phyloP scores from a whole-genome alignment of 2,113 vertebrate species.

The Brachyhypopomus gauderio region DNA sequence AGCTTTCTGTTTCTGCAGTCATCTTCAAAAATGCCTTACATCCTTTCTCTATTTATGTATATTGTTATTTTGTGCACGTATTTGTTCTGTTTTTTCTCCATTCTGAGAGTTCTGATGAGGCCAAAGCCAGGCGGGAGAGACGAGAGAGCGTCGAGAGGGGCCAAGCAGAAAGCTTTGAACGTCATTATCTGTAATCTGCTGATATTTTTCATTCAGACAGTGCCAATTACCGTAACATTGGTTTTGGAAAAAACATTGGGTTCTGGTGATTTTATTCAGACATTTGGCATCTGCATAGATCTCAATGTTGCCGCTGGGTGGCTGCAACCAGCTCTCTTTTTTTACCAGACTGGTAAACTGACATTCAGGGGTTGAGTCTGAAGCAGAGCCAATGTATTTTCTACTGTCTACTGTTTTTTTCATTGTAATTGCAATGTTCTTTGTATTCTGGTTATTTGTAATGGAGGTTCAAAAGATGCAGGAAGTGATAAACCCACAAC shows the following conservation, averaged over 20 bases:
- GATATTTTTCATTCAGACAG: not conserved
- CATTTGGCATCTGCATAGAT: no score
- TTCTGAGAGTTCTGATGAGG: conserved; percentile 6
- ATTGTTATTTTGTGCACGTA: not conserved
- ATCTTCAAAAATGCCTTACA: not conserved
- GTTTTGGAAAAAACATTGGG: no score
- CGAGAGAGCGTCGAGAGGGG: not conserved
- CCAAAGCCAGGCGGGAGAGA: conserved; percentile 2
- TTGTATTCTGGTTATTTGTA: no score
- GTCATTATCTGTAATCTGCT: not conserved
- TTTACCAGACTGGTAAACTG: not conserved
- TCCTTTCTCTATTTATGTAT: not conserved
- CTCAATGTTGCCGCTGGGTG: not conserved
- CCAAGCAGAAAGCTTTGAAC: not conserved
- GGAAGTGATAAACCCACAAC: no score
- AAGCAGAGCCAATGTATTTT: not conserved
- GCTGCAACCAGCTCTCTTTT: not conserved
- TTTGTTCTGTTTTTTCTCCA: not conserved
- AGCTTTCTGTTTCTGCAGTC: not conserved
- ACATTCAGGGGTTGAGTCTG: not conserved
- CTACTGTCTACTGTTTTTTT: not conserved
- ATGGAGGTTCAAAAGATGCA: no score
- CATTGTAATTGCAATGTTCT: no score
- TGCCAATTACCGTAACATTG: not conserved
- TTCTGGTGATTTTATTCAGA: no score